A percentile compares a stretch with the other conserved stretches of the same genome.
Conservation (phyloP, 2,888 invertebrate genomes). For the Venustoraphidia nigricollis region DNA sequence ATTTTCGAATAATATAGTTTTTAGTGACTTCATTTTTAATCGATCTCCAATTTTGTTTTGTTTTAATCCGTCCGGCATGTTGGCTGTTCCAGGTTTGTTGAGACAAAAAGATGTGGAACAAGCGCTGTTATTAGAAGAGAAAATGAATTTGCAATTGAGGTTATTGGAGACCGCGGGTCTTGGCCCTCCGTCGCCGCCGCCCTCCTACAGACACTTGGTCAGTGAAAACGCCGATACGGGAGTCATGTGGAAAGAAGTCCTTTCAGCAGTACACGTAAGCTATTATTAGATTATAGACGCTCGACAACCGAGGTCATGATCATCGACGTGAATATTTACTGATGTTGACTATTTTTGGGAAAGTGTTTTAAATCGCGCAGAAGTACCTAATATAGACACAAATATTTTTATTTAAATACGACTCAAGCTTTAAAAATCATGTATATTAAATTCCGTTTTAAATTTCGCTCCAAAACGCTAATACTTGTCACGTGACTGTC, state of each 20-base stretch:
- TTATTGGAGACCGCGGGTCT: slow-evolving; percentile 55
- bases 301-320: too few species aligned
- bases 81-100: slow-evolving; percentile 49
- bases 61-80: background rate
- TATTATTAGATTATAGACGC: background rate
- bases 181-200: slow-evolving; percentile 40
- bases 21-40: background rate
- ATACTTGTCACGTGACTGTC: too few species aligned
- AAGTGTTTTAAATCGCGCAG: too few species aligned
- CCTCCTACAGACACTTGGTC: slow-evolving; percentile 62
- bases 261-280: slow-evolving; percentile 53
- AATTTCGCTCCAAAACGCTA: too few species aligned
- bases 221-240: slow-evolving; percentile 62
- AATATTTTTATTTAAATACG: too few species aligned
- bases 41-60: background rate
- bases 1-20: background rate
- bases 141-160: slow-evolving; percentile 69
- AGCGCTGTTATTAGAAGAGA: slow-evolving; percentile 73
- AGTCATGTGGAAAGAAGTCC: slow-evolving; percentile 70
- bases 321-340: too few species aligned
- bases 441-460: too few species aligned
- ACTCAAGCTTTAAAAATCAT: too few species aligned
- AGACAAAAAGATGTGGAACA: slow-evolving; percentile 80
- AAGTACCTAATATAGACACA: too few species aligned
- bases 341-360: too few species aligned